Conservation (phyloP, 2,797 vertebrate species). For the Psittacula derbiana region DNA sequence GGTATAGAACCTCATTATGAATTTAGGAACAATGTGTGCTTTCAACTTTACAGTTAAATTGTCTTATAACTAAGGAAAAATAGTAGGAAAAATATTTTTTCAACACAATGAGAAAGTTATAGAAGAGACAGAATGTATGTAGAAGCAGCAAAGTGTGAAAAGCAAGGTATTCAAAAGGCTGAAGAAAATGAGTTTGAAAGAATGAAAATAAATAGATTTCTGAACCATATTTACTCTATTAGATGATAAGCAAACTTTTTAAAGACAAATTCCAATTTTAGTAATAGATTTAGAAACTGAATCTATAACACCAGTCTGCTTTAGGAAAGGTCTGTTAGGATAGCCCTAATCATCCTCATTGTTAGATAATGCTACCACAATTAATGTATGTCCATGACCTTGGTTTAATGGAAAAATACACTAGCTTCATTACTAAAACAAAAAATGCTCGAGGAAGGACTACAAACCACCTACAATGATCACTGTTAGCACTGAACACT, state of each 20-base stretch:
- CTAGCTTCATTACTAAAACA: background rate
- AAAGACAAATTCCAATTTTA: background rate
- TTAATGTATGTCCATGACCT: background rate
- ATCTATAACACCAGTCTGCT: background rate
- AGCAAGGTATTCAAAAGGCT: background rate
- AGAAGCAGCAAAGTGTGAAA: background rate
- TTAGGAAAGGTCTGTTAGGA: background rate
- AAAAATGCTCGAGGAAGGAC: accelerated
- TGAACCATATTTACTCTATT: background rate
- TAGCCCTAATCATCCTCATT: background rate
- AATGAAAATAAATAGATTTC: background rate
- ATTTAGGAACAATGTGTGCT: background rate
- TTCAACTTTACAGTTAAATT: background rate
- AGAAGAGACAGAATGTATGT: background rate
- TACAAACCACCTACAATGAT: background rate
- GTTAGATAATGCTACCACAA: background rate
- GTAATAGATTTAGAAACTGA: background rate
- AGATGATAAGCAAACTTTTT: background rate
- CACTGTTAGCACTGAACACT: background rate
- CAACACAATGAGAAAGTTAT: background rate
- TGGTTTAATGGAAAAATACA: background rate
- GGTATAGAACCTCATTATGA: background rate
- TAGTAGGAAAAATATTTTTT: background rate
- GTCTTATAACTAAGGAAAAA: background rate
- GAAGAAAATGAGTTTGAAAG: background rate